Conservation (phyloP, 2,113 vertebrate species). For the Candoia aspera region DNA sequence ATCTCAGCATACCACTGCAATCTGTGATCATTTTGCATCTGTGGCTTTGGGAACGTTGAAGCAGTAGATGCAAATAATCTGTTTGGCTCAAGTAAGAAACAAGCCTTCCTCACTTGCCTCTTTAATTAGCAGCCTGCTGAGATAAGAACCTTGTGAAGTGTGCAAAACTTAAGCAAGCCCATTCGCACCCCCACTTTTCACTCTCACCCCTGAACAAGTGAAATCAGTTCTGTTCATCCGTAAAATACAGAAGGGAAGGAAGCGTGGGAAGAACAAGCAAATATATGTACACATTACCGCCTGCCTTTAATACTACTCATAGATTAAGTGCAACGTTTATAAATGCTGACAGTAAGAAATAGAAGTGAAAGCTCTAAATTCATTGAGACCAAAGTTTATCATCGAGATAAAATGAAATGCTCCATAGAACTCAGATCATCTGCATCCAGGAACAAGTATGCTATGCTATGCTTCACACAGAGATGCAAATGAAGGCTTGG, state of each 20-base stretch:
- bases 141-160: background rate
- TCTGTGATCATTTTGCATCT: background rate
- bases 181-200: background rate
- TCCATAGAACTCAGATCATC: slow-evolving; percentile 52
- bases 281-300: slow-evolving; percentile 6
- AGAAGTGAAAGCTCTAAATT: slow-evolving; percentile 37
- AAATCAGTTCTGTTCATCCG: background rate
- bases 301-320: background rate
- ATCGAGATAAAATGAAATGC: slow-evolving; percentile 55
- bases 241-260: slow-evolving; percentile 2
- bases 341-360: slow-evolving; percentile 34
- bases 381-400: slow-evolving; percentile 39
- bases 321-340: slow-evolving; percentile 25
- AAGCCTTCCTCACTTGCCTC: background rate
- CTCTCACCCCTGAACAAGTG: background rate
- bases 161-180: background rate
- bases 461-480: slow-evolving; percentile 46
- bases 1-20: background rate
- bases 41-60: background rate
- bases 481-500: slow-evolving; percentile 63
- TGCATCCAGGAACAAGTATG: slow-evolving; percentile 53
- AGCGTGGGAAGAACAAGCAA: slow-evolving; percentile 5
- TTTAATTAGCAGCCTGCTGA: background rate
- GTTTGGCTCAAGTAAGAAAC: slow-evolving; percentile 22
- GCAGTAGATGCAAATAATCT: background rate